Base-by-base conservation (phyloP, 2,888 invertebrate genomes). In the Chironomus tentans region DNA sequence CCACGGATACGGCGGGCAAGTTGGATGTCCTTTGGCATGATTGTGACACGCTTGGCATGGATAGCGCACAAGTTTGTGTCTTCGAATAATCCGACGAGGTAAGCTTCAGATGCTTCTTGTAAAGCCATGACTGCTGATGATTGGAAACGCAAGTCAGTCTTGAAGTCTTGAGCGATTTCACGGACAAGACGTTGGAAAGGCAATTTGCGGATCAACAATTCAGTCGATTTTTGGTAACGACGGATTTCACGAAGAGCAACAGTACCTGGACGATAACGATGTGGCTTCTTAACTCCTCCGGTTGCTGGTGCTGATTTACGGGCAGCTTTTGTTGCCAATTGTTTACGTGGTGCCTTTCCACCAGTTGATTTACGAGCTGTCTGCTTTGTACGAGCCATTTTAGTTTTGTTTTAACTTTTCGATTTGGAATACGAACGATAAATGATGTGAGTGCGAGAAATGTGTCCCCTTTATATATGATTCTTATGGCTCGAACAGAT, bases 51-150 rank as follows among this genome's bases (percentile, higher is more conserved):
- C 86, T 97, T 97, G 81, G 97, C 97, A 82, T 97, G 97, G 84
- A 97, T 97, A 79, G 96, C 97, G 87, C 96, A 97, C 89, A 97
- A 88, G 86, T 97, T 97, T 80, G 97, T 97, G 87, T 97, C 97
- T 88, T 97, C 97, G 85, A 98, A 97, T 77, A 98, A 87, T 79
- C 97, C 97, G 77, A 97, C 96, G 79, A 97, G 86, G 84, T 95
- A 95, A 13, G 95, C 94, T 85, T 95, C 94, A 95, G 96, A 77
- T 94, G 56, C 56, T 56, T 56, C 56, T 56, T 56, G 56, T 15
- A 56, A 15, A 18, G 56, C 56, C 56, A 56, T 94, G 82, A 97
- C 95, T 78, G 97, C 96, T 71, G 96, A 94, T 80, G 94, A 94
- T 87, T 97, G 96, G 88, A 97, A 97, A 86, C 96, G 92, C 80